phyloP scores from a whole-genome alignment of 2,113 vertebrate species.

The Setophaga coronata region DNA sequence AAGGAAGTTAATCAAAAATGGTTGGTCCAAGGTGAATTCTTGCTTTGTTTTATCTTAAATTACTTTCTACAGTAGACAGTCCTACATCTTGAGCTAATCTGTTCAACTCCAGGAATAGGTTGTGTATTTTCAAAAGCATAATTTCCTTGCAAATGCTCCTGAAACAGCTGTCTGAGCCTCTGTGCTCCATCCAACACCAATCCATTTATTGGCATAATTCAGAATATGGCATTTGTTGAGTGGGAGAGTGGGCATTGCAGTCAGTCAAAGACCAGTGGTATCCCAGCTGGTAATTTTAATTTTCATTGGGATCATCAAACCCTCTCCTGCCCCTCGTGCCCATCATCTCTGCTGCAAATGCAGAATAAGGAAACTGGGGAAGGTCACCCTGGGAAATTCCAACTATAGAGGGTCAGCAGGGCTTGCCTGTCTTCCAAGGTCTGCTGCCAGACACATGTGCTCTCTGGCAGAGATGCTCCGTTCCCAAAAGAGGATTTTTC shows the following conservation, averaged over 20 bases:
- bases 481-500: neutral
- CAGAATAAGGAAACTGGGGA: neutral
- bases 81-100: neutral
- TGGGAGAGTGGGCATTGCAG: neutral
- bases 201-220: neutral
- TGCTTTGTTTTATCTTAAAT: neutral
- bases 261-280: neutral
- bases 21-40: conserved; percentile 41
- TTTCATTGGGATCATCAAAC: neutral
- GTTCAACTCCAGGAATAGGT: neutral
- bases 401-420: neutral
- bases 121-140: neutral
- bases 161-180: neutral
- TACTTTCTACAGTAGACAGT: neutral
- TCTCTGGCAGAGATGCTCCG: neutral
- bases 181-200: neutral
- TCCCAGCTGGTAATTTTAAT: neutral
- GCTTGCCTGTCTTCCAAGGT: neutral
- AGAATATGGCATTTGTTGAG: neutral
- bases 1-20: conserved; percentile 37
- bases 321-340: fast-evolving
- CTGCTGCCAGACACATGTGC: neutral
- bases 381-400: neutral
- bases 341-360: neutral
- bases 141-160: neutral